Evolutionary conservation across 2,797 vertebrate species (phyloP).

Genomic region (Eidolon dupreanum): DNA sequence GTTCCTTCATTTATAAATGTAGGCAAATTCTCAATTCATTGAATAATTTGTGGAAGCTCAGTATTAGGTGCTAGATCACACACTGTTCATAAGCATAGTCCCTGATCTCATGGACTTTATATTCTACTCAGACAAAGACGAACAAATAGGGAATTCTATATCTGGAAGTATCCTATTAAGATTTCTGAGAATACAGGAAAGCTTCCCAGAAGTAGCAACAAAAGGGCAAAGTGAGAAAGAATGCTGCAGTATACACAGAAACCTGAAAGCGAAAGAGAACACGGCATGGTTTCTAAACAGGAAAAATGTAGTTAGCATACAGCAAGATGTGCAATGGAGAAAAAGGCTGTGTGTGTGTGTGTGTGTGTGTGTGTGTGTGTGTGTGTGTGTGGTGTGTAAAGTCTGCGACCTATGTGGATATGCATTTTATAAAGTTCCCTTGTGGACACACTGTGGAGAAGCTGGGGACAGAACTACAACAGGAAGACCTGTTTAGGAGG

Average conservation of each 20-base stretch:
- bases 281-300: neutral
- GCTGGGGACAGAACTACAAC: neutral
- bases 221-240: slow-evolving; percentile 26
- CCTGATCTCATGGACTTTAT: neutral
- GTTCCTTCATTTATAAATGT: neutral
- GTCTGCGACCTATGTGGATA: neutral
- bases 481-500: neutral
- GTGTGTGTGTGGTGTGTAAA: no score
- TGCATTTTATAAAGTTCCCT: neutral
- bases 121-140: neutral
- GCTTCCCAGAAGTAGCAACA: neutral
- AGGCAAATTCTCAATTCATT: neutral
- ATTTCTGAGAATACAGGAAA: neutral
- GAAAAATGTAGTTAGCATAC: neutral
- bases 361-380: neutral
- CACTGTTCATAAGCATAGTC: neutral
- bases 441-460: neutral
- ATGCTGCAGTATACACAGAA: neutral
- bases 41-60: neutral
- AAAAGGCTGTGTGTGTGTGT: neutral
- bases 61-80: neutral
- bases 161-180: neutral
- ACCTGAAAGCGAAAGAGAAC: neutral
- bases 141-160: neutral
- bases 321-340: neutral